Evolutionary conservation across 1,140 invertebrate species (phyloP).

Genomic region (Eumeta japonica): DNA sequence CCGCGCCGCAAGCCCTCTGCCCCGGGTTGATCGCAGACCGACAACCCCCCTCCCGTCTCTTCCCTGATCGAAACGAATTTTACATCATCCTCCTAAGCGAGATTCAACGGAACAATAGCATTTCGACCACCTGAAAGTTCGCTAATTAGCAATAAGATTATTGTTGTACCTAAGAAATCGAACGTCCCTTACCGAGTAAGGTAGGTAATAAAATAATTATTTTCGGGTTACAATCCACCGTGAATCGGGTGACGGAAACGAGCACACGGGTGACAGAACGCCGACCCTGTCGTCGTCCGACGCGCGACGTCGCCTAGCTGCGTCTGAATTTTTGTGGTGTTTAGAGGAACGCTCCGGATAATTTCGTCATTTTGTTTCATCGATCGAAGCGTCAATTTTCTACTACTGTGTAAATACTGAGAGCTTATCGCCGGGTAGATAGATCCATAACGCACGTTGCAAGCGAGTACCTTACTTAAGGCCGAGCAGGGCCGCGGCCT

Average conservation of each 20-base stretch:
- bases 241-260: slow-evolving; percentile 27
- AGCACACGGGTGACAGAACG: slow-evolving; percentile 21
- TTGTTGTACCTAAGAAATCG: slow-evolving; percentile 53
- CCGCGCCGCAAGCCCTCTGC: no score
- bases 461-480: no score
- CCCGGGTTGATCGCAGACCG: no score
- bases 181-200: slow-evolving; percentile 58
- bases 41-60: no score
- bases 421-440: slow-evolving; percentile 50
- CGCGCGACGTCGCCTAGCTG: not conserved
- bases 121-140: slow-evolving; percentile 43
- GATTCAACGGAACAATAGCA: slow-evolving; percentile 15
- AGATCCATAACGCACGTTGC: slow-evolving; percentile 41
- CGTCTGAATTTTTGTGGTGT: not conserved
- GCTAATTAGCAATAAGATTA: slow-evolving; percentile 52
- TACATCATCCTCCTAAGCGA: no score
- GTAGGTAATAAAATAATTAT: slow-evolving; percentile 51
- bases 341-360: not conserved
- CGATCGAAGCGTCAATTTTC: slow-evolving; percentile 54
- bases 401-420: slow-evolving; percentile 54
- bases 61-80: no score
- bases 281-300: no score
- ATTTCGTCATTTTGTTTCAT: slow-evolving; percentile 35
- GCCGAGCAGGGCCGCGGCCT: no score
- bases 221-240: slow-evolving; percentile 46